phyloP scores from a whole-genome alignment of 2,888 invertebrate genomes.

The Hemaris fuciformis region DNA sequence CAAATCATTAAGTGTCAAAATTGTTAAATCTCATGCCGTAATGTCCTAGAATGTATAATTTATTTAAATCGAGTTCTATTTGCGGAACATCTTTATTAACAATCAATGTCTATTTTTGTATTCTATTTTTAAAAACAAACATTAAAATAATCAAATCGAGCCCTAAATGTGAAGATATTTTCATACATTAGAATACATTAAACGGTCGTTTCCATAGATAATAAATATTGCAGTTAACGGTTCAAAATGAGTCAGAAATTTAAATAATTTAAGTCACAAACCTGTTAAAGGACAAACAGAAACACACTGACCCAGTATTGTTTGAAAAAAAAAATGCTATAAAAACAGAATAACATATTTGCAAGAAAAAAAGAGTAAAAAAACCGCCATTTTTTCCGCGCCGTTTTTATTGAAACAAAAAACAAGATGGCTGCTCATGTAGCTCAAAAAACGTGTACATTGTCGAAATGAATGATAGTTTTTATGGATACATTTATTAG shows the following conservation, averaged over 20 bases:
- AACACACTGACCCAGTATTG: conserved; percentile 67
- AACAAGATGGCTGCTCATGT: conserved; percentile 53
- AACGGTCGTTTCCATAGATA: conserved; percentile 25
- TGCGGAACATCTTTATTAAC: background rate
- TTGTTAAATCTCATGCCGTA: background rate
- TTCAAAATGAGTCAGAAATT: conserved; percentile 40
- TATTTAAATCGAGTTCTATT: background rate
- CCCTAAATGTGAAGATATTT: conserved; percentile 39
- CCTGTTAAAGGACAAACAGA: conserved; percentile 56
- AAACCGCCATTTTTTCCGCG: conserved; percentile 46
- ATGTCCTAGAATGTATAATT: background rate
- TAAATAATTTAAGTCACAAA: conserved; percentile 47
- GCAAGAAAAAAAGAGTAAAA: conserved; percentile 25
- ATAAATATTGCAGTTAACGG: conserved; percentile 30
- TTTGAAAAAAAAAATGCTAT: conserved; percentile 32
- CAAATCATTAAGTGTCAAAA: background rate
- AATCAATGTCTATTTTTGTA: background rate
- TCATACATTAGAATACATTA: conserved; percentile 40
- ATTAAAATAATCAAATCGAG: conserved; percentile 26
- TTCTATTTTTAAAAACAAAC: conserved; percentile 15
- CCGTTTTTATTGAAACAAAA: conserved; percentile 44
- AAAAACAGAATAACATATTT: conserved; percentile 17
- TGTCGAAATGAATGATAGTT: conserved; percentile 41
- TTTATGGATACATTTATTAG: conserved; percentile 35
- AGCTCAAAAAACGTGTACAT: conserved; percentile 42